A percentile compares a stretch with the other conserved stretches of the same genome.
These are phyloP conservation scores for Kryptopterus vitreolus DNA, from an alignment of 2,797 vertebrate genomes.

Conservation along the genomic window DNA sequence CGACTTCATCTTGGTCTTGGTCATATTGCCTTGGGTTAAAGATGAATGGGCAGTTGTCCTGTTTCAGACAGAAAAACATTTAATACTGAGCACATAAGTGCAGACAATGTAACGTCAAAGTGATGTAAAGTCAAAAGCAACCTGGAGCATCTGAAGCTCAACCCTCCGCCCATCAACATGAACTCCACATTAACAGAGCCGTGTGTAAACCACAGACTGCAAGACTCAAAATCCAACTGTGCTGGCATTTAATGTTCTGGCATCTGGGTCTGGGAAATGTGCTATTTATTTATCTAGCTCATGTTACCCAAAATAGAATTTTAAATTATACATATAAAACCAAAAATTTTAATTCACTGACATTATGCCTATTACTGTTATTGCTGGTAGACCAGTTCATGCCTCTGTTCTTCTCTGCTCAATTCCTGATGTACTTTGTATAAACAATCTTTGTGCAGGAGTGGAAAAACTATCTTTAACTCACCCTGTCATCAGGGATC, in stretches of 20 bases:
- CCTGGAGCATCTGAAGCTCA: constrained; percentile 22
- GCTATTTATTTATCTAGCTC: constrained; percentile 61
- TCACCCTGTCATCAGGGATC: constrained; percentile 93
- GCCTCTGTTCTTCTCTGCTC: constrained; percentile 52
- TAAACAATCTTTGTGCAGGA: constrained; percentile 54
- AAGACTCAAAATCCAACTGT: constrained; percentile 49
- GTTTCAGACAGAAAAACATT: constrained; percentile 49
- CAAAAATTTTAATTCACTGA: constrained; percentile 38
- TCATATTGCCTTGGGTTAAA: constrained; percentile 97
- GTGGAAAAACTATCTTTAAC: constrained; percentile 62
- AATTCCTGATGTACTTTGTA: constrained; percentile 47
- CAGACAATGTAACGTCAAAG: constrained; percentile 25
- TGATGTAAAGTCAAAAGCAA: constrained; percentile 39
- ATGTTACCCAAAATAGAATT: constrained; percentile 59
- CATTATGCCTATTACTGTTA: constrained; percentile 54
- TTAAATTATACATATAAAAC: constrained; percentile 63
- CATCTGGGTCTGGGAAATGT: constrained; percentile 56
- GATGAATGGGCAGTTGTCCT: constrained; percentile 96
- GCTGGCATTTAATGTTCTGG: constrained; percentile 61
- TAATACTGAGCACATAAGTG: background rate
- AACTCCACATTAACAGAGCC: constrained; percentile 27
- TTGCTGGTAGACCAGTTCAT: constrained; percentile 57
- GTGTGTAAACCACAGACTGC: constrained; percentile 24
- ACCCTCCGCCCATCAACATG: constrained; percentile 27
- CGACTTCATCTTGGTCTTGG: constrained; percentile 92